These are phyloP conservation scores for Teleopsis dalmanni DNA, from an alignment of 1,140 invertebrate genomes.

Conservation along the genomic window DNA sequence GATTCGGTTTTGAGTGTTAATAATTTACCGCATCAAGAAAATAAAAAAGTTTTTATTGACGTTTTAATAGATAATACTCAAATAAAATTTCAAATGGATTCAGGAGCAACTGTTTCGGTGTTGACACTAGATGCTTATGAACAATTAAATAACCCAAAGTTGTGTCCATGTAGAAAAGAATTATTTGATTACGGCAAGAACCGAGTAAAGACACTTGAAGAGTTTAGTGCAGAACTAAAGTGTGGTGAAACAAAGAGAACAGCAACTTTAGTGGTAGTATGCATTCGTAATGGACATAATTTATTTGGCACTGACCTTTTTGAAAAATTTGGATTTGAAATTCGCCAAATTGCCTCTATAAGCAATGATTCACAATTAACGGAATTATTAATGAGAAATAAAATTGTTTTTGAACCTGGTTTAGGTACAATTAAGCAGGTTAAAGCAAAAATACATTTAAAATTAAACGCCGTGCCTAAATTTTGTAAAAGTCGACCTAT, in stretches of 20 bases:
- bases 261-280: not conserved
- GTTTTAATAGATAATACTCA: not conserved
- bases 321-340: conserved; percentile 7
- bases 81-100: not conserved
- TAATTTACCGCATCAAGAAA: not conserved
- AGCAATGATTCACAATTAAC: not conserved
- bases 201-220: too few relatives aligned
- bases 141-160: too few relatives aligned
- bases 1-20: not conserved
- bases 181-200: too few relatives aligned
- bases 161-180: too few relatives aligned
- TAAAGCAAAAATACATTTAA: conserved; percentile 6
- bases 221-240: not conserved
- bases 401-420: not conserved
- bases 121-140: too few relatives aligned
- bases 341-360: not conserved
- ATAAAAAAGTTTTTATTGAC: too few relatives aligned
- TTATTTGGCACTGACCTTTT: conserved; percentile 5
- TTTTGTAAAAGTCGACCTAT: conserved; percentile 8
- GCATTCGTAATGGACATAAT: conserved; percentile 3
- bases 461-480: conserved; percentile 1
- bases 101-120: too few relatives aligned
- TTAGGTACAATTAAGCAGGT: conserved; percentile 7
- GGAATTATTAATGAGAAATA: not conserved
- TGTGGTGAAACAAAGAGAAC: not conserved